Evolutionary conservation across 2,797 vertebrate genomes (phyloP), one percentile per base, ranked within the genome.

Genomic region (Amblyopsis hoosieri): DNA sequence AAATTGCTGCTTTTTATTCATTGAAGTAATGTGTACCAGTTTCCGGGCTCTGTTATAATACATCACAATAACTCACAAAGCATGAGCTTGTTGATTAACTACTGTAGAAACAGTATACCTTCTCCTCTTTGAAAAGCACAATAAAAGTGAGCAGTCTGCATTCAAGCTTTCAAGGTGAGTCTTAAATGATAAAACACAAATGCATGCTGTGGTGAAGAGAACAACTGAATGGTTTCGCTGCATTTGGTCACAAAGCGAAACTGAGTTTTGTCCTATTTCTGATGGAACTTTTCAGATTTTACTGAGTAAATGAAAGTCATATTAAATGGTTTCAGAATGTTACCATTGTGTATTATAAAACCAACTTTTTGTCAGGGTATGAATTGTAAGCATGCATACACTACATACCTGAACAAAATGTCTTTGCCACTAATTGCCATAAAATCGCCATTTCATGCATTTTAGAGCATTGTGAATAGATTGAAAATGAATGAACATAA

Each of bases 1-100:
- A 75, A 64, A 62, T 47, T 62, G 71, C 62, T 56, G 61, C 72
- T 70, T 73, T 54, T 78, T 67, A 37, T 19, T 63, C 53, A 54
- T 2, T 55, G 45, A 59, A 29, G 54, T 54, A 54, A 75, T 71
- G 66, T 67, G 53, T 68, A 67, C 58, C 55, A 67, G 56, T 46
- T 68, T 60, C 53, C 50, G 59, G 53, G 65, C 67, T 66, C 58
- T 63, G 48, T 19, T 47, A 66, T 7, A 50, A 60, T 83, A 64
- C 23, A 61, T 54, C 47, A 33, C 8, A 11, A 37, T 53, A 67
- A 61, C 61, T 37, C 46, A 56, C 66, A 46, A 54, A 67, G 51
- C 42, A 9, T 66, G 51, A 51, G 8, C 45, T 65, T 62, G 57
- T 15, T 66, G 33, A 17, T 46, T 66, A 53, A 45, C 55, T 69